Evolutionary conservation across 1,140 invertebrate species (phyloP).

Genomic region (Megalopta genalis): DNA sequence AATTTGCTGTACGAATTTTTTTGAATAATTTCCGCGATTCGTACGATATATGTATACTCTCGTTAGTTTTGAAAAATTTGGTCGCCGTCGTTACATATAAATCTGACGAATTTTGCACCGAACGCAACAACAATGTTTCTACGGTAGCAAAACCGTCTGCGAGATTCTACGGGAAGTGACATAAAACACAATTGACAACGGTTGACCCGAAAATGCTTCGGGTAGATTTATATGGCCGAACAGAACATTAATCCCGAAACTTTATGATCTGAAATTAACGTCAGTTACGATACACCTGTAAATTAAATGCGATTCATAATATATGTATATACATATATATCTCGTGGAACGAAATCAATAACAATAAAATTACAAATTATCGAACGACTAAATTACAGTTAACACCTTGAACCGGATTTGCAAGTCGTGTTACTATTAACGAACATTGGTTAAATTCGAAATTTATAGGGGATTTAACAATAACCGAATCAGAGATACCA

Average conservation of each 20-base stretch:
- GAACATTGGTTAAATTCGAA: not conserved
- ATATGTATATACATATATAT: not conserved
- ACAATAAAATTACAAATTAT: not conserved
- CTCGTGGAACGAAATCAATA: not conserved
- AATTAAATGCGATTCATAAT: constrained; percentile 1
- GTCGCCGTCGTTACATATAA: no score
- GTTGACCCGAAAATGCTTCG: not conserved
- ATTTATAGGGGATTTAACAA: not conserved
- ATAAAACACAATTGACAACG: constrained; percentile 4
- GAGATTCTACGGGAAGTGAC: not conserved
- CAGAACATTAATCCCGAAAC: not conserved
- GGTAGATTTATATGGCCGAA: constrained; percentile 8
- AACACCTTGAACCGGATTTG: not conserved
- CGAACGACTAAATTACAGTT: not conserved
- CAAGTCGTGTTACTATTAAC: not conserved
- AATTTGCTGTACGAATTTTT: no score
- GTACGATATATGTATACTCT: no score
- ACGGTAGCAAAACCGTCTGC: not conserved
- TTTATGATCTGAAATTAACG: constrained; percentile 3
- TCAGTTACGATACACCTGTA: not conserved
- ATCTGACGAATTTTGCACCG: no score
- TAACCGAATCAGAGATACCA: not conserved
- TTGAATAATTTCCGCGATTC: no score
- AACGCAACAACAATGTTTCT: no score
- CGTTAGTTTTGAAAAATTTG: no score